These are phyloP conservation scores for Thelaira solivaga DNA, from an alignment of 2,888 invertebrate species.

Conservation along the genomic window DNA sequence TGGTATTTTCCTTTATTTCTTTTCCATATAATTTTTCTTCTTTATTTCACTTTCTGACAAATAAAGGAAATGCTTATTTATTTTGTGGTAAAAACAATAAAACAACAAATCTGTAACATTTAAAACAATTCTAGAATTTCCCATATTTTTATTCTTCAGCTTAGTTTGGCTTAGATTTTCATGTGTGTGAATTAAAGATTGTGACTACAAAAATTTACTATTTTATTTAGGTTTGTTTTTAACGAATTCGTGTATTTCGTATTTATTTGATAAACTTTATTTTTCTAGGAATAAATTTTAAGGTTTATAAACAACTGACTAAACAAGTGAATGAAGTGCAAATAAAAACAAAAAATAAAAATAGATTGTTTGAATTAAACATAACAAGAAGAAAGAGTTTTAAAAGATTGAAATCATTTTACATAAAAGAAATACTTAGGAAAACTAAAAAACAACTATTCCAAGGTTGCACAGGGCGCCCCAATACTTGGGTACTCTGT, in stretches of 20 bases:
- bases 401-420: background rate
- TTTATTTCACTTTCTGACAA: background rate
- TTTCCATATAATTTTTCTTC: background rate
- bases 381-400: background rate
- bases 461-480: no score
- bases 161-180: background rate
- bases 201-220: background rate
- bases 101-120: background rate
- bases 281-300: constrained; percentile 8
- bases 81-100: background rate
- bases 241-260: background rate
- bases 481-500: no score
- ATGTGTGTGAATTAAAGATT: background rate
- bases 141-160: background rate
- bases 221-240: background rate
- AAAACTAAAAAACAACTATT: no score
- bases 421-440: no score
- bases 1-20: background rate
- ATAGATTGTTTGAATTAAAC: background rate
- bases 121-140: background rate
- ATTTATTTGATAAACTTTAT: background rate
- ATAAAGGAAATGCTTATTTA: constrained; percentile 16
- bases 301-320: constrained; percentile 11
- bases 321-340: background rate
- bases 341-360: background rate